Evolutionary conservation across 2,113 vertebrate species (phyloP), one percentile per base, ranked within the genome.

Genomic region (Indicator maculatus): DNA sequence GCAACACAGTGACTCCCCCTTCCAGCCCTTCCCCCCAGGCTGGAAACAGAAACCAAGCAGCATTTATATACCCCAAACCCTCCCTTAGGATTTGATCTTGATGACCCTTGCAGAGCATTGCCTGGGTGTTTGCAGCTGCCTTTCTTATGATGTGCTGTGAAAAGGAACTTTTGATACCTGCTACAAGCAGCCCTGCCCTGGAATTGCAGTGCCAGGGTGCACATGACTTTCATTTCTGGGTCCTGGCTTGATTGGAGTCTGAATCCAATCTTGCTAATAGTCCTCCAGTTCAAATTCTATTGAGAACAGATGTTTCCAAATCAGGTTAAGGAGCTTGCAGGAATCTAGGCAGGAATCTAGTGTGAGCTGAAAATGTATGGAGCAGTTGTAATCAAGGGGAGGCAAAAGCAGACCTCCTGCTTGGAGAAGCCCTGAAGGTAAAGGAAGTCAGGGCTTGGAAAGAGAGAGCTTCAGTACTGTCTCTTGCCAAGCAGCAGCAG

Each of bases 301-400:
- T 96, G 95, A 84, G 97, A 98, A 93, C 98, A 98, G 97, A 97
- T 98, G 97, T 94, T 94, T 92, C 86, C 93, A 93, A 76, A 95
- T 82, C 96, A 96, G 96, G 92, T 78, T 92, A 95, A 93, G 91
- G 94, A 92, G 81, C 69, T 80, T 80, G 24, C 28, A 89, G 73
- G 78, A 95, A 95, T 86, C 69, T 88, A 85, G 89, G 88, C 75
- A 27, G 80, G 87, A 76, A 83, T 89, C 58, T 66, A 75, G 73
- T 56, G 94, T 91, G 77, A 53, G 80, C 52, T 91, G 88, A 75
- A 78, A 77, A 79, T 83, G 86, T 87, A 84, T 88, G 89, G 74
- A 95, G 86, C 79, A 81, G 96, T 94, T 93, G 94, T 95, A 96
- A 97, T 96, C 93, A 96, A 73, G 78, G 75, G 86, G 53, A 94